Evolutionary conservation across 2,888 invertebrate species (phyloP).

Genomic region (Polyommatus icarus): DNA sequence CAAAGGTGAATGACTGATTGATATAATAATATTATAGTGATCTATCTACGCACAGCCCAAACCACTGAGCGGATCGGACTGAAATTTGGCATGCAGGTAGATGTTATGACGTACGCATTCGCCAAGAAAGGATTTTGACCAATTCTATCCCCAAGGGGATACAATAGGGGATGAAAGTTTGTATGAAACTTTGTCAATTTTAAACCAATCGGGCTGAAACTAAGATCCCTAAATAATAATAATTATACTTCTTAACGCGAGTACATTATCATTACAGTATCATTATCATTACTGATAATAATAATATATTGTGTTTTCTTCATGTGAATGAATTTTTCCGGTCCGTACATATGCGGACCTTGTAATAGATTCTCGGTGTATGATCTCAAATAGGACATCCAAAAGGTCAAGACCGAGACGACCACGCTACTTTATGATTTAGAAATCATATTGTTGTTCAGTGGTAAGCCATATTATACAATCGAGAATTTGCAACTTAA

Average conservation of each 20-base stretch:
- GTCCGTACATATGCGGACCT: slow-evolving; percentile 38
- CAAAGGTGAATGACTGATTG: too few species aligned
- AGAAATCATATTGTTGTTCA: neutral
- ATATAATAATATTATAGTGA: too few species aligned
- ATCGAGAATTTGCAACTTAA: neutral
- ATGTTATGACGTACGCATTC: too few species aligned
- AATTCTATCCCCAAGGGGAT: too few species aligned
- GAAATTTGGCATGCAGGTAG: too few species aligned
- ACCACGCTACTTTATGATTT: slow-evolving; percentile 5
- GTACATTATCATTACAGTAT: too few species aligned
- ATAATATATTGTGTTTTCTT: neutral
- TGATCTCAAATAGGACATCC: slow-evolving; percentile 18
- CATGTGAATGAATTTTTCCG: slow-evolving; percentile 1
- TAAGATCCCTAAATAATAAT: neutral
- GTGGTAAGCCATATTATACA: neutral
- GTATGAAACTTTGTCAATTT: too few species aligned
- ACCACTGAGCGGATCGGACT: too few species aligned
- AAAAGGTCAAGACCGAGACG: slow-evolving; percentile 23
- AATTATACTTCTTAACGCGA: neutral
- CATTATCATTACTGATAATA: neutral
- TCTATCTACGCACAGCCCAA: too few species aligned
- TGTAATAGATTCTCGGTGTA: slow-evolving; percentile 22
- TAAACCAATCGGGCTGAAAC: too few species aligned
- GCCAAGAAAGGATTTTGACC: too few species aligned
- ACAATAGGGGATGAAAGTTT: too few species aligned